Evolutionary conservation across 2,888 invertebrate species (phyloP), one percentile per base, ranked within the genome.

Genomic region (Polydrusus pterygomalis): DNA sequence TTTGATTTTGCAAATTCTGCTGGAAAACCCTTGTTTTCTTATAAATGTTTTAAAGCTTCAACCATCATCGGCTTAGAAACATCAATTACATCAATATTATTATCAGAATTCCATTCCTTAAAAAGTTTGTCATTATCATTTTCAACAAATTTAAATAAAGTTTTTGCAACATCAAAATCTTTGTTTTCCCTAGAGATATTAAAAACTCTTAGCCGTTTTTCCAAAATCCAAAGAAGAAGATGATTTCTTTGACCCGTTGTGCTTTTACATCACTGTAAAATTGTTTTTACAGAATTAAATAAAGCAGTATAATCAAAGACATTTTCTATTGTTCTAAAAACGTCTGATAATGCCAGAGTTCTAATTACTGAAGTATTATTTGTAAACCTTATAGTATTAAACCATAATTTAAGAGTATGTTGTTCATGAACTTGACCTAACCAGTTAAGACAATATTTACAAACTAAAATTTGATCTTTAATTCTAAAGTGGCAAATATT

Each of bases 191-290:
- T 77, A 80, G 83, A 7, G 83, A 83, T 73, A 84, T 81, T 78
- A 38, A 84, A 80, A 13, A 92, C 87, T 83, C 90, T 88, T 11
- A 92, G 84, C 74, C 90, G 89, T 80, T 90, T 91, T 81, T 92
- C 92, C 85, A 92, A 89, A 0, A 92, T 86, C 91, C 92, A 92
- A 56, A 92, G 85, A 1, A 92, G 84, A 30, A 92, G 78, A 83
- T 89, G 90, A 79, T 91, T 89, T 69, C 87, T 89, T 43, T 88
- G 87, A 17, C 84, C 81, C 0, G 88, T 82, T 0, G 89, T 87
- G 69, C 89, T 81, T 38, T 87, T 86, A 80, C 90, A n/a, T n/a
- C n/a, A 90, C 84, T 88, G 89, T 40, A 92, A 82, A 34, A 92
- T 85, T 47, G 92, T 85, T 85, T 90, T 91, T 81, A 90, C 88